Base-by-base conservation (phyloP, 2,888 invertebrate genomes). In the Diogma glabrata region DNA sequence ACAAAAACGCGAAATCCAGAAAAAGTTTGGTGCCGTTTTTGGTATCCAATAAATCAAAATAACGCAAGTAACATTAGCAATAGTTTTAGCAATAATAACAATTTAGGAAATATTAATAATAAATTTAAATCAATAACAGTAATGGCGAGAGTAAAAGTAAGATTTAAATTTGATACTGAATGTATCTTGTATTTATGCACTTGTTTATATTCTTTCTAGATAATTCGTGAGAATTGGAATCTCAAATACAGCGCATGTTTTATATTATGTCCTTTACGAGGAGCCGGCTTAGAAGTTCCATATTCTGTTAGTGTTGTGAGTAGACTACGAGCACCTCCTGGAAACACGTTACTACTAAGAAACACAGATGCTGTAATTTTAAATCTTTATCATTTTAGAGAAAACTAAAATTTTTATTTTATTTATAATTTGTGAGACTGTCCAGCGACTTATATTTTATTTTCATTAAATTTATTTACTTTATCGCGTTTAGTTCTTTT, bases 221-320 rank as follows among this genome's bases (percentile, higher is more conserved):
- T 88, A 3, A 92, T 93, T 53, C 76, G 91, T 19, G 93, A 93
- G 66, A 92, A 93, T 66, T 93, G 93, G 93, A 92, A 89, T 66
- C 72, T 93, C 22, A 88, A 89, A 64, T 93, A 89, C 71, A 90
- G 89, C 64, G 93, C 93, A 8, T 86, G 87, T 60, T 93, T 91
- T 66, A 80, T 93, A 22, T 72, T 91, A 55, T 93, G 92, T 60
- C 82, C 87, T 8, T 70, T 90, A 53, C 77, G 79, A 26, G 71
- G 74, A 46, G 64, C 67, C 1, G 77, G 78, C 51, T 66, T 76
- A 51, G 74, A 75, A 4, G 71, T 76, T 30, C 87, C 87, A 1
- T 72, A 74, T 55, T 76, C 79, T n/a, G 82, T 87, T 36, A 85
- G 86, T 50, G 73, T 87, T 51, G 81, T 86, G 5, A 77, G 78